Evolutionary conservation across 2,888 invertebrate genomes (phyloP).

Genomic region (Leptinotarsa juncta): DNA sequence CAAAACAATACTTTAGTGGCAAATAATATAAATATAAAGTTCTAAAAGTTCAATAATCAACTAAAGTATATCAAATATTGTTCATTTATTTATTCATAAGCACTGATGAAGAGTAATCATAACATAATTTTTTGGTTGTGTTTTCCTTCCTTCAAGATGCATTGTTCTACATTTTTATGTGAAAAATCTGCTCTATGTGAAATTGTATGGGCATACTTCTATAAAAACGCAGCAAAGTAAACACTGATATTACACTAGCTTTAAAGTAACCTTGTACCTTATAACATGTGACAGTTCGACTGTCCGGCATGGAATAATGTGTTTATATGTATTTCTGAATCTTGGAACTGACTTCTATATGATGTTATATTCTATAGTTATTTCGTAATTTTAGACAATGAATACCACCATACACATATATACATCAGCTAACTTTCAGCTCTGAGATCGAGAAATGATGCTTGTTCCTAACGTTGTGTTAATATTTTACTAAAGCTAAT

Average conservation of each 20-base stretch:
- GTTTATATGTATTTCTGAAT: slow-evolving; percentile 29
- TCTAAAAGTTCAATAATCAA: not conserved
- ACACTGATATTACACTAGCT: slow-evolving; percentile 52
- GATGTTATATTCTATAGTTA: slow-evolving; percentile 23
- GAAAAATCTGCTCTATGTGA: slow-evolving; percentile 35
- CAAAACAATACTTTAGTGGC: not conserved
- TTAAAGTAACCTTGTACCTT: slow-evolving; percentile 49
- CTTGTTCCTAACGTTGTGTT: slow-evolving; percentile 48
- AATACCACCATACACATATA: slow-evolving; percentile 8
- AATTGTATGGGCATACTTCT: slow-evolving; percentile 11
- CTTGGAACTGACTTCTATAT: slow-evolving; percentile 29
- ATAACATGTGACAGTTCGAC: slow-evolving; percentile 30
- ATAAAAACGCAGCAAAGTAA: slow-evolving; percentile 5
- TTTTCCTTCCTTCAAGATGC: slow-evolving; percentile 23
- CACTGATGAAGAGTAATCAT: slow-evolving; percentile 9
- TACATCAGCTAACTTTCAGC: slow-evolving; percentile 16
- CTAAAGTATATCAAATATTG: slow-evolving; percentile 18
- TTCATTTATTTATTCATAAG: slow-evolving; percentile 11
- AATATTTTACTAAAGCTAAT: slow-evolving; percentile 17
- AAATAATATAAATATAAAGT: slow-evolving; percentile 10
- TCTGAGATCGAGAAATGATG: slow-evolving; percentile 30
- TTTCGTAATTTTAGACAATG: slow-evolving; percentile 16
- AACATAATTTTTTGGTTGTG: slow-evolving; percentile 32
- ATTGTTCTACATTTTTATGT: slow-evolving; percentile 14
- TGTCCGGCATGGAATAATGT: slow-evolving; percentile 25